These are phyloP conservation scores for Myotis lucifugus DNA, from an alignment of 2,113 vertebrate genomes.

Conservation along the genomic window DNA sequence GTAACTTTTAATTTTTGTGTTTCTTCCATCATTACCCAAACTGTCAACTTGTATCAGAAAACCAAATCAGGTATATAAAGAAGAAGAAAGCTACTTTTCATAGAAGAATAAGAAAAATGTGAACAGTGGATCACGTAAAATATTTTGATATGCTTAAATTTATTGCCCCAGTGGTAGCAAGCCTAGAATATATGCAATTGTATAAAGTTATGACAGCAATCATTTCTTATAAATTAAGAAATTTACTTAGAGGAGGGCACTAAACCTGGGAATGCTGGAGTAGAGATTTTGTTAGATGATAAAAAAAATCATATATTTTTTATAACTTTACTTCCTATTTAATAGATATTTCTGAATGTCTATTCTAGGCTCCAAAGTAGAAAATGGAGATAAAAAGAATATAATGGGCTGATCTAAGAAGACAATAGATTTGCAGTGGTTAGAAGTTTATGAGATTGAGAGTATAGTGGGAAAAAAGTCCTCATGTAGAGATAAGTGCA, in stretches of 20 bases:
- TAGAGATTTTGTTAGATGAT: background rate
- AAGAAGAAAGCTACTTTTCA: slow-evolving; percentile 37
- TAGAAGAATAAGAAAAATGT: slow-evolving; percentile 13
- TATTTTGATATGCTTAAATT: slow-evolving; percentile 17
- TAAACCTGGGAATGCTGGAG: background rate
- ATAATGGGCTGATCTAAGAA: background rate
- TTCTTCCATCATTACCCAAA: slow-evolving; percentile 44
- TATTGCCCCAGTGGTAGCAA: background rate
- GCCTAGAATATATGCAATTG: background rate
- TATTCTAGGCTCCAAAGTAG: background rate
- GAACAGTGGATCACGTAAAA: slow-evolving; percentile 12
- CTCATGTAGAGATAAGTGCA: slow-evolving; percentile 31
- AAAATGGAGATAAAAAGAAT: background rate
- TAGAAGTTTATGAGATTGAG: background rate
- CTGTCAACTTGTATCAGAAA: slow-evolving; percentile 59
- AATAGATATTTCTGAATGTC: background rate
- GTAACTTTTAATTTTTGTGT: slow-evolving; percentile 68
- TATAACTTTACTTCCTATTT: background rate
- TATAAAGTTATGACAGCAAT: background rate
- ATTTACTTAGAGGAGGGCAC: background rate
- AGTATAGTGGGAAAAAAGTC: background rate
- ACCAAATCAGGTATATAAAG: slow-evolving; percentile 48
- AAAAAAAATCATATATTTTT: background rate
- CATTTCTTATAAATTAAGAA: slow-evolving; percentile 5
- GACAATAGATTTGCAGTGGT: background rate